phyloP scores from a whole-genome alignment of 1,140 invertebrate genomes.

The Hetaerina americana region DNA sequence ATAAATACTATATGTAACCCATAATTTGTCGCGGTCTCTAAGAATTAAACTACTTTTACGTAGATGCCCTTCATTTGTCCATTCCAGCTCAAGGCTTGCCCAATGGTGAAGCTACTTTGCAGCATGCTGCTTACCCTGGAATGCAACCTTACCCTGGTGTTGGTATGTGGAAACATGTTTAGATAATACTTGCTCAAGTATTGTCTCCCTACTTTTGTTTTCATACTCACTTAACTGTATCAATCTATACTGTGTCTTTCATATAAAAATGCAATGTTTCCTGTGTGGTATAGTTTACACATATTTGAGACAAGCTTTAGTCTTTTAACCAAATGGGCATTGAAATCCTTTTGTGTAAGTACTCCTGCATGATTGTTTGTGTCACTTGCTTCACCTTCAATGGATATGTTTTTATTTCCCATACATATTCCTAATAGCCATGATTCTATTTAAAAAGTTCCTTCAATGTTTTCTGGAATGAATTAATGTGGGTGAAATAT shows the following conservation, averaged over 20 bases:
- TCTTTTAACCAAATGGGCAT: background rate
- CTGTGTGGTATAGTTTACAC: background rate
- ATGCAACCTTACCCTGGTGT: constrained; percentile 85
- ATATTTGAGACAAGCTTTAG: background rate
- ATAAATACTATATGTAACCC: no score
- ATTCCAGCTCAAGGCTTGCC: constrained; percentile 78
- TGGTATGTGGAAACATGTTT: constrained; percentile 39
- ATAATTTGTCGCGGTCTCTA: constrained; percentile 16
- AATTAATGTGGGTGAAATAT: constrained; percentile 3
- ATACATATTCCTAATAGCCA: background rate
- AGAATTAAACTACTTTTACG: constrained; percentile 39
- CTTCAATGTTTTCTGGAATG: background rate
- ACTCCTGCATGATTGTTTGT: constrained; percentile 5
- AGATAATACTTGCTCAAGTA: background rate
- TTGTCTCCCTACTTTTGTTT: background rate
- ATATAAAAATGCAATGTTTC: background rate
- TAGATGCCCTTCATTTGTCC: constrained; percentile 55
- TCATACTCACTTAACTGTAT: background rate
- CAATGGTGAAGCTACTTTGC: constrained; percentile 75
- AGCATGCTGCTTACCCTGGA: constrained; percentile 71
- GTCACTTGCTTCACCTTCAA: background rate
- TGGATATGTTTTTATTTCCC: background rate
- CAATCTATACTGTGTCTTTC: background rate
- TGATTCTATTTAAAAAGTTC: background rate
- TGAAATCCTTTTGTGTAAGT: constrained; percentile 4